Base-by-base conservation (phyloP, 92 coral and sea anemone species). In the Ricordea florida region DNA sequence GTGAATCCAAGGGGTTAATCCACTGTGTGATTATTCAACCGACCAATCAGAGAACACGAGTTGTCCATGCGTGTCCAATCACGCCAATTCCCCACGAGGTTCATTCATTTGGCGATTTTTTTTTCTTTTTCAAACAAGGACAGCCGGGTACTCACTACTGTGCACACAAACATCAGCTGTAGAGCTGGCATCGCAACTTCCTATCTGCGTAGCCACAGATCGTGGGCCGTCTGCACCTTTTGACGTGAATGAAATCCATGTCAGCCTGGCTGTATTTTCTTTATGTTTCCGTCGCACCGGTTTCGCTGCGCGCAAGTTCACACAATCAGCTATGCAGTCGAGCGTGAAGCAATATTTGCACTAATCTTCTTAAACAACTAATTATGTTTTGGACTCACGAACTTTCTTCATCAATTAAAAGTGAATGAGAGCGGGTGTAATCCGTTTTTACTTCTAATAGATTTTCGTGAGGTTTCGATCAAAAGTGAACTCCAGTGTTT, bases 31-130 rank as follows among this genome's bases (percentile, higher is more conserved):
- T 81, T 67, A 66, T 76, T 41, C 26, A 15, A 24, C 24, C 78
- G 58, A 80, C 98, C 98, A 94, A 94, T 94, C 97, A 94, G 79
- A 46, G 72, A 33, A 38, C 84, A 20, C 13, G 46, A 29, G 13
- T 43, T 65, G 75, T 49, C 62, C 66, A 70, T 63, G 90, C 89
- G 62, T 87, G 68, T 82, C 93, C 92, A 94, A 94, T 94, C 97
- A 83, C 76, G 80, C 60, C 34, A 37, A 41, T 33, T 43, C 65
- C 77, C 86, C 82, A 85, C 80, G 74, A 60, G 65, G 69, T 80
- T 66, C 75, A 86, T 79, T 79, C 78, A 79, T 64, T 79, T 50
- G 40, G 48, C n/a, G n/a, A n/a, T n/a, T n/a, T n/a, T n/a, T n/a
- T n/a, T 4, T 18, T 24, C 51, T 69, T 69, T 69, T 26, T 51